Percentiles rank a stretch among this genome's conserved stretches.
Conservation (phyloP, 2,888 invertebrate species). For the Ectemnius cavifrons region DNA sequence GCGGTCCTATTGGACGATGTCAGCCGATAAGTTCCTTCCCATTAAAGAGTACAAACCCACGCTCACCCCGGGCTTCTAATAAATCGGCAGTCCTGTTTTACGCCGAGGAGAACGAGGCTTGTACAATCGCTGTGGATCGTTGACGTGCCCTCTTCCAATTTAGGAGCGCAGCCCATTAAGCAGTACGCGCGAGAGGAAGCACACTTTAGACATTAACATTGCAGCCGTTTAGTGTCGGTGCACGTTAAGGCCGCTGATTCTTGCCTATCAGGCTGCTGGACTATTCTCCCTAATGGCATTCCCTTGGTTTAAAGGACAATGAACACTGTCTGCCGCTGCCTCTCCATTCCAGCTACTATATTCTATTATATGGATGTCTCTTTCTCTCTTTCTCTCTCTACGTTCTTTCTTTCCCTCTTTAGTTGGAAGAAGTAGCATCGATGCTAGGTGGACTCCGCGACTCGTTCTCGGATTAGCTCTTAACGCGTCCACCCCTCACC, state of each 20-base stretch:
- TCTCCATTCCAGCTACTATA: no score
- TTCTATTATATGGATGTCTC: no score
- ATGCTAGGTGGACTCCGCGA: slow-evolving; percentile 21
- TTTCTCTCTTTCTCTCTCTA: no score
- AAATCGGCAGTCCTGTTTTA: slow-evolving; percentile 46
- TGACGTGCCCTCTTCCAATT: slow-evolving; percentile 41
- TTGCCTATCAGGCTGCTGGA: slow-evolving; percentile 8
- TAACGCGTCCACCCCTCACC: slow-evolving; percentile 50
- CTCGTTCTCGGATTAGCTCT: slow-evolving; percentile 20
- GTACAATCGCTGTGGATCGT: slow-evolving; percentile 16
- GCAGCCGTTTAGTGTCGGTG: slow-evolving; percentile 46
- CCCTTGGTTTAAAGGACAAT: slow-evolving; percentile 46
- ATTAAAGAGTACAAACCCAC: slow-evolving; percentile 32
- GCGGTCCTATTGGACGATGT: slow-evolving; percentile 49
- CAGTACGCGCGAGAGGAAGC: slow-evolving; percentile 55
- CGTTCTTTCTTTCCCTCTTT: no score
- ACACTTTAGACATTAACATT: slow-evolving; percentile 64
- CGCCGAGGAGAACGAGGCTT: slow-evolving; percentile 14
- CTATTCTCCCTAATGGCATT: slow-evolving; percentile 46
- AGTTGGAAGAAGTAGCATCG: slow-evolving; percentile 43
- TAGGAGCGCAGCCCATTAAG: slow-evolving; percentile 56
- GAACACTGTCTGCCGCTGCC: slow-evolving; percentile 7
- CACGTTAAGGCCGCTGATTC: slow-evolving; percentile 30
- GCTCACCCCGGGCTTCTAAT: slow-evolving; percentile 20
- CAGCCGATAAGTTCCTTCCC: slow-evolving; percentile 49